A percentile compares a stretch with the other conserved stretches of the same genome.
Conservation (phyloP, 2,797 vertebrate genomes). For the Gambelia wislizenii region DNA sequence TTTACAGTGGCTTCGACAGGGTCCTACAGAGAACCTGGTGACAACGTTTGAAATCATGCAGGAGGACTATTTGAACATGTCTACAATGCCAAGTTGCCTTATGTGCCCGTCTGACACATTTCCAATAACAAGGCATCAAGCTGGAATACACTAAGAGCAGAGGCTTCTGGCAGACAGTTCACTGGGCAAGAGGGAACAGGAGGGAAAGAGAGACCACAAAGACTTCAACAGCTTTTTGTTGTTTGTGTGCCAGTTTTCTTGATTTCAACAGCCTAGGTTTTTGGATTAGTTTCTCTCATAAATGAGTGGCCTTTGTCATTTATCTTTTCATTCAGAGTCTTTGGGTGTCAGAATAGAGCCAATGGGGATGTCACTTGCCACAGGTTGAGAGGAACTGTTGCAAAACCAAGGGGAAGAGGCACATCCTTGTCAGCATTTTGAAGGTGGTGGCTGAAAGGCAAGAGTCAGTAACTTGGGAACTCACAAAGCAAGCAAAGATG, state of each 20-base stretch:
- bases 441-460: neutral
- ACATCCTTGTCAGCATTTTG: neutral
- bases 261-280: neutral
- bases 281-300: neutral
- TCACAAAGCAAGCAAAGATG: conserved; percentile 31
- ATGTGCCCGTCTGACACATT: neutral
- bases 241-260: neutral
- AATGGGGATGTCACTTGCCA: too few relatives aligned
- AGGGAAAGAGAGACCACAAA: too few relatives aligned
- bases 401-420: neutral
- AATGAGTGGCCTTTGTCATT: neutral
- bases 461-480: neutral
- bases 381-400: neutral
- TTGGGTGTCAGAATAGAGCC: neutral
- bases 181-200: neutral
- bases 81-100: neutral
- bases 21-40: neutral
- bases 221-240: neutral
- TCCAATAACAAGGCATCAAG: neutral
- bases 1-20: neutral
- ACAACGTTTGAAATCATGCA: neutral
- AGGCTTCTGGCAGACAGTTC: neutral
- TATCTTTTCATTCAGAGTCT: neutral
- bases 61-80: neutral
- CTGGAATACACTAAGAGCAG: neutral